A percentile compares a stretch with the other conserved stretches of the same genome.
Conservation (phyloP, 2,113 vertebrate species). For the Gadus chalcogrammus region DNA sequence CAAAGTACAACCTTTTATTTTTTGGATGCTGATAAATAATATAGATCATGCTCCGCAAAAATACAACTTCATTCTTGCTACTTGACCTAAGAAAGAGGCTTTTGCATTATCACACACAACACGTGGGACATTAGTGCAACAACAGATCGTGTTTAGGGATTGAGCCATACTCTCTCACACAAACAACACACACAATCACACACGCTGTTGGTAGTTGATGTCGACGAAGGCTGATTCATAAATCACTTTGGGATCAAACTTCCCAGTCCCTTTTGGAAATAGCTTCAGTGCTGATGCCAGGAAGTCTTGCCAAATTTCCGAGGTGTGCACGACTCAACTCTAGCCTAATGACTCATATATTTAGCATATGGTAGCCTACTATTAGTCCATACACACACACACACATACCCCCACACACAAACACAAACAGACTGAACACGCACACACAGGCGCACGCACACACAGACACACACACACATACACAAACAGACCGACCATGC, state of each 20-base stretch:
- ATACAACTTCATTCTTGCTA: not conserved
- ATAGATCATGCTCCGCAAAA: not conserved
- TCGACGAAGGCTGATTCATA: not conserved
- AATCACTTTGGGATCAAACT: not conserved
- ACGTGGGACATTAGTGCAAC: not conserved
- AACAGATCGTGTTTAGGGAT: not conserved
- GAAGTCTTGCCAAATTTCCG: no score
- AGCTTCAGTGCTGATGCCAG: not conserved
- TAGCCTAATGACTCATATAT: slow-evolving; percentile 48
- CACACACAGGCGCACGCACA: not conserved
- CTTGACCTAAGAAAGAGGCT: not conserved
- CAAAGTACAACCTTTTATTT: not conserved
- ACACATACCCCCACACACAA: not conserved
- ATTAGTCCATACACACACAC: slow-evolving; percentile 11
- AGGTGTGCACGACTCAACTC: slow-evolving; percentile 19
- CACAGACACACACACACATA: slow-evolving; percentile 1
- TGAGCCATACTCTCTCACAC: not conserved
- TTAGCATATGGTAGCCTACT: slow-evolving; percentile 42
- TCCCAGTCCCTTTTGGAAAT: not conserved
- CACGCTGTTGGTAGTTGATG: not conserved
- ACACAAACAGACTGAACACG: not conserved
- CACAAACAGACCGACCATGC: no score
- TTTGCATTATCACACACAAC: not conserved
- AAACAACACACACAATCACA: not conserved
- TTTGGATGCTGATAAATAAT: not conserved